phyloP scores from a whole-genome alignment of 1,140 invertebrate species.

The Probaryconus sp. region DNA sequence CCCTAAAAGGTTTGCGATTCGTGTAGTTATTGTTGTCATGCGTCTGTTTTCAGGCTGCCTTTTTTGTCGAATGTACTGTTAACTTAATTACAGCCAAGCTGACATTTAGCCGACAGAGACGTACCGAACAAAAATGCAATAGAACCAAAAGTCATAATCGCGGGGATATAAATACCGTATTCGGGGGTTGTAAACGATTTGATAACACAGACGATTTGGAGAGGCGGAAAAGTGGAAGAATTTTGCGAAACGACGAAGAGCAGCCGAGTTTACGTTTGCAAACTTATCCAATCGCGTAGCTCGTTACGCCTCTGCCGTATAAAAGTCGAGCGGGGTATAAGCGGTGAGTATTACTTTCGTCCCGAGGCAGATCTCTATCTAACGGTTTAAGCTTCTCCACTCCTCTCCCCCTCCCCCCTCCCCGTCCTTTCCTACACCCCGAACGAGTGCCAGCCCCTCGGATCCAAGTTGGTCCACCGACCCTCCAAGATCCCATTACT shows the following conservation, averaged over 20 bases:
- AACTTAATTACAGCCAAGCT: neutral
- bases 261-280: constrained; percentile 67
- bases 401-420: too few species aligned
- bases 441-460: constrained; percentile 34
- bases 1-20: neutral
- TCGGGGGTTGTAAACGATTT: constrained; percentile 62
- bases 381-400: constrained; percentile 79
- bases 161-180: constrained; percentile 42
- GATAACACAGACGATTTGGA: constrained; percentile 57
- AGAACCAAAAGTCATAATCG: constrained; percentile 15
- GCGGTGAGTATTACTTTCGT: constrained; percentile 76
- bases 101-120: neutral
- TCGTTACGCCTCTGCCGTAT: constrained; percentile 75
- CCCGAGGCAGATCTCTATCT: constrained; percentile 78
- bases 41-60: too few species aligned
- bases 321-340: constrained; percentile 75
- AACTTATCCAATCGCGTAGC: constrained; percentile 78
- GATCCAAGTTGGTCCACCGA: constrained; percentile 58
- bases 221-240: constrained; percentile 53
- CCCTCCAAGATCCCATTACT: constrained; percentile 77
- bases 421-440: constrained; percentile 60
- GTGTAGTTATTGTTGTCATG: constrained; percentile 1
- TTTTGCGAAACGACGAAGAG: constrained; percentile 38
- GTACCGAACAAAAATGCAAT: neutral
- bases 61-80: too few species aligned